Evolutionary conservation across 1,140 invertebrate species (phyloP).

Genomic region (Atopsyche davidsoni): DNA sequence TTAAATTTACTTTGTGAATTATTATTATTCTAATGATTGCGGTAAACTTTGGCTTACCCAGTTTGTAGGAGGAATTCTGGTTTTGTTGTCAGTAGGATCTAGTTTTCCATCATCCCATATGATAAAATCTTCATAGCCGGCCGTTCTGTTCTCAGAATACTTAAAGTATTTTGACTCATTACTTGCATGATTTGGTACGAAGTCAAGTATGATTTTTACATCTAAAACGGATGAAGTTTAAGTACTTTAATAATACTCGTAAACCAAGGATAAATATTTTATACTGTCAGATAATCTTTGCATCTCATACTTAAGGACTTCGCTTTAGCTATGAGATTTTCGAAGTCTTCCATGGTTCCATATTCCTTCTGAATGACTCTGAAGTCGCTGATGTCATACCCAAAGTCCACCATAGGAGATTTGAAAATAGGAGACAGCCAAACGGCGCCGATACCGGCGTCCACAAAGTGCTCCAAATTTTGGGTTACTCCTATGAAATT

Average conservation of each 20-base stretch:
- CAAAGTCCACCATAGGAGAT: constrained; percentile 63
- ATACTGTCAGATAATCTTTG: no score
- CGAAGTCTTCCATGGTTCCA: constrained; percentile 68
- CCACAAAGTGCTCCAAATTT: constrained; percentile 48
- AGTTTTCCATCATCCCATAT: constrained; percentile 55
- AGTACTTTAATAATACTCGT: no score
- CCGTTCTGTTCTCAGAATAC: constrained; percentile 48
- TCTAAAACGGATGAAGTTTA: constrained; percentile 26
- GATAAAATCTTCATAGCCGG: constrained; percentile 60
- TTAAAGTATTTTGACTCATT: constrained; percentile 65
- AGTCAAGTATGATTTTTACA: constrained; percentile 49
- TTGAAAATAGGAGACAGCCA: constrained; percentile 69
- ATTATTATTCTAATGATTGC: no score
- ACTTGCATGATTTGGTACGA: constrained; percentile 72
- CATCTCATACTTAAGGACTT: constrained; percentile 48
- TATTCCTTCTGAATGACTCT: constrained; percentile 62
- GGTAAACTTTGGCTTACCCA: constrained; percentile 48
- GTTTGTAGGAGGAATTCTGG: constrained; percentile 44
- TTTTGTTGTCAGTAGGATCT: constrained; percentile 25
- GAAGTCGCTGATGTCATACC: constrained; percentile 74
- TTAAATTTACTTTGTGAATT: no score
- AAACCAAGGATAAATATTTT: no score
- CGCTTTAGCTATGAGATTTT: constrained; percentile 53
- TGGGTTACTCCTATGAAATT: constrained; percentile 48
- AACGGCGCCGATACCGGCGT: constrained; percentile 51